Percentiles rank a stretch among this genome's conserved stretches.
phyloP scores from a whole-genome alignment of 2,113 vertebrate species.

The Aegithalos caudatus region DNA sequence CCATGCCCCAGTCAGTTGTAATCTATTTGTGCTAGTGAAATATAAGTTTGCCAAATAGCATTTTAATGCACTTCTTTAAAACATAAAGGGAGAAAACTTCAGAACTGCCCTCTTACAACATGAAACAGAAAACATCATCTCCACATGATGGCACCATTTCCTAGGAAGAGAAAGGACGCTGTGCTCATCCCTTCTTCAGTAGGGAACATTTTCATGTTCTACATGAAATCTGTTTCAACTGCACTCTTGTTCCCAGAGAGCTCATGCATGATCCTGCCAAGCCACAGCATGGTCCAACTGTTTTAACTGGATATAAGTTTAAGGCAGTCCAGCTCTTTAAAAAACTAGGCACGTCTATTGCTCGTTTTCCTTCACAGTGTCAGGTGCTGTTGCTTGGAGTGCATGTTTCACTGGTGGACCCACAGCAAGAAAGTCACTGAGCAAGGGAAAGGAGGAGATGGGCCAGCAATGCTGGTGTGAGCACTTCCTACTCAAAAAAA shows the following conservation, averaged over 20 bases:
- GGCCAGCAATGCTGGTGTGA: background rate
- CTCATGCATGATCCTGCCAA: background rate
- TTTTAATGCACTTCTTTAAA: background rate
- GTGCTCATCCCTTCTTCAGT: background rate
- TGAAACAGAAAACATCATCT: background rate
- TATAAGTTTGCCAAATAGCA: background rate
- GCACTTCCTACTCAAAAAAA: background rate
- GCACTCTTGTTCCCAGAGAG: background rate
- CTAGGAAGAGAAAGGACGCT: background rate
- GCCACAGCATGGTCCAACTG: background rate
- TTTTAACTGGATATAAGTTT: background rate
- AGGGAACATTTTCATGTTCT: background rate
- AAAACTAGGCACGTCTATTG: background rate
- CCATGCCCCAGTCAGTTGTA: background rate
- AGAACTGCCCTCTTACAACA: background rate
- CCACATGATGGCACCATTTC: constrained; percentile 62
- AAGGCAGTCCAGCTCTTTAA: background rate
- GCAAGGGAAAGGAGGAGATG: background rate
- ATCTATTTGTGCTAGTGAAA: background rate
- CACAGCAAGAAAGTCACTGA: background rate
- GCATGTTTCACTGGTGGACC: background rate
- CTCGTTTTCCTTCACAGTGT: background rate
- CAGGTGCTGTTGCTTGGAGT: background rate
- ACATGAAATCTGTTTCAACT: background rate
- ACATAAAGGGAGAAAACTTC: background rate